A percentile compares a stretch with the other conserved stretches of the same genome.
Conservation (phyloP, 2,113 vertebrate species). For the Lates calcarifer region DNA sequence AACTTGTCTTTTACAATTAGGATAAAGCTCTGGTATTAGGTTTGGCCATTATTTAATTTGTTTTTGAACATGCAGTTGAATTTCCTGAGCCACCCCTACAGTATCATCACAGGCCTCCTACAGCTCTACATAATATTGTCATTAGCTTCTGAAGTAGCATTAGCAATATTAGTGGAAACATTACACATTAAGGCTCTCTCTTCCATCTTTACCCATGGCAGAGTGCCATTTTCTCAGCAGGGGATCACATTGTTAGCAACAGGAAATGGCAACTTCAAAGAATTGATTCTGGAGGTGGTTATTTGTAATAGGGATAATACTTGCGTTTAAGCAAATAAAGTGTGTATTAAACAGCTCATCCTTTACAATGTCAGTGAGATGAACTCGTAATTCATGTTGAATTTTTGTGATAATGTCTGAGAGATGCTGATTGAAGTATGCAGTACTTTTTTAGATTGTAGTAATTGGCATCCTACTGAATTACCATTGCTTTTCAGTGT, state of each 20-base stretch:
- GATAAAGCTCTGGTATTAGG: neutral
- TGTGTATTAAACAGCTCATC: neutral
- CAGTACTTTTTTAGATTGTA: neutral
- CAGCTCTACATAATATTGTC: neutral
- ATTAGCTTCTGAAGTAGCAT: neutral
- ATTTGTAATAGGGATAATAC: neutral
- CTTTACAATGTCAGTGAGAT: neutral
- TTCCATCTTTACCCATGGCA: neutral
- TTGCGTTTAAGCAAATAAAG: neutral
- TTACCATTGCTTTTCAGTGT: neutral
- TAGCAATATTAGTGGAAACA: neutral
- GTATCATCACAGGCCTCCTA: neutral
- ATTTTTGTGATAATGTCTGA: neutral
- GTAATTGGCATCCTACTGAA: neutral
- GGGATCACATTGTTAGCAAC: neutral
- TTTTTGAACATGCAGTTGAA: neutral
- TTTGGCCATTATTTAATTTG: neutral
- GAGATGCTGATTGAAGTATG: neutral
- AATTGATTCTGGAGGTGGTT: neutral
- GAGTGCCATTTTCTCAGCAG: neutral
- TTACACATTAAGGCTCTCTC: neutral
- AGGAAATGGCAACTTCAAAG: neutral
- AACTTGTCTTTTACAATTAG: neutral
- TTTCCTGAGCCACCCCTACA: neutral
- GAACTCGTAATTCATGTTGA: no score